phyloP scores from a whole-genome alignment of 2,797 vertebrate genomes.

The Brachymystax lenok region DNA sequence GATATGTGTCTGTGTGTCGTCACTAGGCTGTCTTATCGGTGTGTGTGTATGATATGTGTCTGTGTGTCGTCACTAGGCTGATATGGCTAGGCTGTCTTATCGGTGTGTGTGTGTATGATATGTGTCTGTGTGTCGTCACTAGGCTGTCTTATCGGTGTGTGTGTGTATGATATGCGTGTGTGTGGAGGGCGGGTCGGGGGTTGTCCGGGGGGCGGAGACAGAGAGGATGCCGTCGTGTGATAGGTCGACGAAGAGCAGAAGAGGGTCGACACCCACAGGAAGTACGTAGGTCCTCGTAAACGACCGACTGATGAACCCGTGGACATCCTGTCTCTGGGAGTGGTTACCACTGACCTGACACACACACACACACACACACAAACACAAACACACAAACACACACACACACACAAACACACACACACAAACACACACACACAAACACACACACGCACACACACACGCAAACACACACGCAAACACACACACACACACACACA shows the following conservation, averaged over 20 bases:
- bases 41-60: too few relatives aligned
- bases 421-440: too few relatives aligned
- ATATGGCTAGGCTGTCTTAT: neutral
- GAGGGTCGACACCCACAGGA: slow-evolving; percentile 81
- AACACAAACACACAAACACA: neutral
- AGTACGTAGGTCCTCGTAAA: slow-evolving; percentile 87
- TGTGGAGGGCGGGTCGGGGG: slow-evolving; percentile 51
- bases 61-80: neutral
- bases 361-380: neutral
- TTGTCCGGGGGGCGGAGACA: slow-evolving; percentile 78
- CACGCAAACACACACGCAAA: too few relatives aligned
- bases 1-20: too few relatives aligned
- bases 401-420: neutral
- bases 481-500: neutral
- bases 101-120: neutral
- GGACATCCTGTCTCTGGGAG: slow-evolving; percentile 79
- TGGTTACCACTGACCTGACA: slow-evolving; percentile 70
- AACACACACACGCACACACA: neutral
- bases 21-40: too few relatives aligned
- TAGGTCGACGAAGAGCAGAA: slow-evolving; percentile 77
- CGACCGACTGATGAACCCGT: slow-evolving; percentile 82
- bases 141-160: neutral
- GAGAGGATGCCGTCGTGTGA: slow-evolving; percentile 84
- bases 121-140: neutral
- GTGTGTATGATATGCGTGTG: slow-evolving; percentile 2